A percentile compares a stretch with the other conserved stretches of the same genome.
These are phyloP conservation scores for Atrina japonica DNA, from an alignment of 2,888 invertebrate species.

Conservation along the genomic window DNA sequence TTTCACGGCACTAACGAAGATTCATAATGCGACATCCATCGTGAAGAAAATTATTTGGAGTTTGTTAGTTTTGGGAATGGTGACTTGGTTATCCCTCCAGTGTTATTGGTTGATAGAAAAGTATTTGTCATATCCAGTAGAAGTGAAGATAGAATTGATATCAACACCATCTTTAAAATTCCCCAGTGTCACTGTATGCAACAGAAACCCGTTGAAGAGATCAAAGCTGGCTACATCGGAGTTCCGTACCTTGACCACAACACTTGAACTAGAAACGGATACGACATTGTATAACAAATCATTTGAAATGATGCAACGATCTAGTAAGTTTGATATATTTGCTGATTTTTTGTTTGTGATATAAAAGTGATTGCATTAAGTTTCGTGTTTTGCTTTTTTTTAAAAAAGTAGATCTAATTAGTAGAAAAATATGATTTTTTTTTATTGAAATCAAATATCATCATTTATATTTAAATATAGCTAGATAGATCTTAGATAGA, in stretches of 20 bases:
- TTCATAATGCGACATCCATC: slow-evolving; percentile 63
- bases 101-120: slow-evolving; percentile 55
- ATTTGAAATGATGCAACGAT: slow-evolving; percentile 14
- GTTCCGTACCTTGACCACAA: slow-evolving; percentile 35
- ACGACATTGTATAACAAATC: slow-evolving; percentile 56
- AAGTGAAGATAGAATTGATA: slow-evolving; percentile 66
- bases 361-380: too few relatives aligned
- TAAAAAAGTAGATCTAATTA: too few relatives aligned
- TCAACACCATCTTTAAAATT: slow-evolving; percentile 63
- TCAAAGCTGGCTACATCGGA: slow-evolving; percentile 31
- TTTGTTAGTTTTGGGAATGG: slow-evolving; percentile 57
- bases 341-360: too few relatives aligned
- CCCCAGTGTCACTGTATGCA: slow-evolving; percentile 73
- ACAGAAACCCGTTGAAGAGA: slow-evolving; percentile 67
- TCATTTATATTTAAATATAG: too few relatives aligned
- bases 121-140: slow-evolving; percentile 65
- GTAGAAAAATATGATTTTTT: too few relatives aligned
- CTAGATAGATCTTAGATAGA: too few relatives aligned
- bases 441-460: too few relatives aligned
- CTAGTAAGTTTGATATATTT: too few relatives aligned
- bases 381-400: too few relatives aligned
- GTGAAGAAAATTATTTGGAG: slow-evolving; percentile 63
- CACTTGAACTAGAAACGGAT: slow-evolving; percentile 45
- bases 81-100: slow-evolving; percentile 61
- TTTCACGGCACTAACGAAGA: slow-evolving; percentile 67